These are phyloP conservation scores for Yponomeuta malinellus DNA, from an alignment of 2,888 invertebrate species.

Conservation along the genomic window DNA sequence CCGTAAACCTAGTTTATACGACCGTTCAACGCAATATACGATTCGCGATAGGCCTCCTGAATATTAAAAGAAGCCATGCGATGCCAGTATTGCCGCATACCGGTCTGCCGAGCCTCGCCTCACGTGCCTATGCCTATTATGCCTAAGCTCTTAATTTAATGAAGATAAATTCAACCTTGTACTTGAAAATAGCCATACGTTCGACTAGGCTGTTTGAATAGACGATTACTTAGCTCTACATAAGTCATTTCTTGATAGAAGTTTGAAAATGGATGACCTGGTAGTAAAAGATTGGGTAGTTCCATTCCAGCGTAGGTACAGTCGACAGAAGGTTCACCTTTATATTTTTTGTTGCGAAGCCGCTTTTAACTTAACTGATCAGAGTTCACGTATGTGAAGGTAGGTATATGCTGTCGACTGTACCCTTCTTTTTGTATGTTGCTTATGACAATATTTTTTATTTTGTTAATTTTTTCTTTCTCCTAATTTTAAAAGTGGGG, in stretches of 20 bases:
- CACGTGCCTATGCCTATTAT: slow-evolving; percentile 18
- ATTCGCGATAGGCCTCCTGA: background rate
- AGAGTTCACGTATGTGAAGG: no score
- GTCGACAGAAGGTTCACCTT: no score
- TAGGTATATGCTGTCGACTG: no score
- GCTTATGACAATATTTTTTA: no score
- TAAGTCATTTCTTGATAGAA: no score
- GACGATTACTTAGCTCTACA: background rate
- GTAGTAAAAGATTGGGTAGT: background rate
- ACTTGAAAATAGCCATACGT: slow-evolving; percentile 11
- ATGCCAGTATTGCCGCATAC: slow-evolving; percentile 4
- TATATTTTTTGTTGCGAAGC: no score
- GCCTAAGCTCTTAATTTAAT: slow-evolving; percentile 56
- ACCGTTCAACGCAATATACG: background rate
- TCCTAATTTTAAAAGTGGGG: no score
- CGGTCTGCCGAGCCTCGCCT: slow-evolving; percentile 31
- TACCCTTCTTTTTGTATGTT: no score
- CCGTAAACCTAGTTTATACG: no score
- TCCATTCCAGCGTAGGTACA: no score
- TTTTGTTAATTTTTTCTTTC: no score
- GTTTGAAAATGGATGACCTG: background rate
- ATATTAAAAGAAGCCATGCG: slow-evolving; percentile 16
- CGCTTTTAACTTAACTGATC: no score
- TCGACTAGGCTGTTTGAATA: background rate
- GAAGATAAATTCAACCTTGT: slow-evolving; percentile 37